Conservation (phyloP, 2,797 vertebrate genomes). For the Syndactyla subalaris region DNA sequence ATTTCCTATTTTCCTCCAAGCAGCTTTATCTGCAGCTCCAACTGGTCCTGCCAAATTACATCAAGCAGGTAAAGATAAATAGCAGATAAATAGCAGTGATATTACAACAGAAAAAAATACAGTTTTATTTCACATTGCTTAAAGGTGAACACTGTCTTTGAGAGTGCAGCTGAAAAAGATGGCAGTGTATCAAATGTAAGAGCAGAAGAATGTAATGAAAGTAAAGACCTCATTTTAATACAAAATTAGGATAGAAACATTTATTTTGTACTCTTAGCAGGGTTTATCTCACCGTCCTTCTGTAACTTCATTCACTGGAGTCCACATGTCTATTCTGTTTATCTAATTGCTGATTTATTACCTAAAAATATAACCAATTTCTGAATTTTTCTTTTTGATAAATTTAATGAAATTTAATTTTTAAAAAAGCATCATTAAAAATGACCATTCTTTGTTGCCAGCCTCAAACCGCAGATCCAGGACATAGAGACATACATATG, state of each 20-base stretch:
- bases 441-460: neutral
- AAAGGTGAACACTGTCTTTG: neutral
- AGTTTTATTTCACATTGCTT: neutral
- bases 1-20: neutral
- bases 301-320: neutral
- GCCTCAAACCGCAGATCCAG: neutral
- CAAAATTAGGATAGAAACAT: neutral
- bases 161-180: neutral
- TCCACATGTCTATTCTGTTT: accelerated
- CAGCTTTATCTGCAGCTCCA: neutral
- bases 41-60: neutral
- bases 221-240: neutral
- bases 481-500: neutral
- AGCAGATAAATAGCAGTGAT: neutral
- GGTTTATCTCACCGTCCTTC: neutral
- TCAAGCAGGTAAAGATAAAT: neutral
- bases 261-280: neutral
- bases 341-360: neutral
- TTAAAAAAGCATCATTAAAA: neutral
- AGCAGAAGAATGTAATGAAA: neutral
- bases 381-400: neutral
- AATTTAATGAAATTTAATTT: neutral
- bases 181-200: neutral
- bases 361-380: neutral
- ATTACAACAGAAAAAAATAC: neutral